A percentile compares a stretch with the other conserved stretches of the same genome.
Evolutionary conservation across 1,140 invertebrate species (phyloP).

Genomic region (Dreissena polymorpha): DNA sequence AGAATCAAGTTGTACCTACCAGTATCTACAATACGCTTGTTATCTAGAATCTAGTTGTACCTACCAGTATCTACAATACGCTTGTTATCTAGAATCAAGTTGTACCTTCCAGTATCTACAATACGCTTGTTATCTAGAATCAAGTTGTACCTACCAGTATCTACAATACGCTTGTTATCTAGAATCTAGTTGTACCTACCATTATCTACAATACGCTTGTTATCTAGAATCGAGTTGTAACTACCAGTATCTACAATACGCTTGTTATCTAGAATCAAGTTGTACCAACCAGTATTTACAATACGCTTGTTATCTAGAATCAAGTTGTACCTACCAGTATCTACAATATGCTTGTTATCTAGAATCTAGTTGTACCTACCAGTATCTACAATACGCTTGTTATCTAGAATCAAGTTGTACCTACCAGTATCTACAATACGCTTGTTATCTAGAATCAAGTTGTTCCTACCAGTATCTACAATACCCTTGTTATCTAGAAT

Average conservation of each 20-base stretch:
- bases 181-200: conserved; percentile 95
- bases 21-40: conserved; percentile 97
- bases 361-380: conserved; percentile 95
- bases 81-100: conserved; percentile 99
- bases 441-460: conserved; percentile 99
- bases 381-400: conserved; percentile 97
- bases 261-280: conserved; percentile 99
- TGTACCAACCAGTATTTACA: conserved; percentile 93
- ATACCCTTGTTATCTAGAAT: conserved; percentile 99
- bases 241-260: conserved; percentile 92
- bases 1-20: conserved; percentile 95
- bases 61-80: conserved; percentile 92
- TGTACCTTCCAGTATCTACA: conserved; percentile 93
- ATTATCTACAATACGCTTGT: conserved; percentile 97
- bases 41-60: conserved; percentile 93
- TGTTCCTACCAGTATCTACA: conserved; percentile 90
- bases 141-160: conserved; percentile 85
- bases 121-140: conserved; percentile 99
- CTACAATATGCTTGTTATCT: conserved; percentile 98
- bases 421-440: conserved; percentile 92
- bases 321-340: conserved; percentile 85
- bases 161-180: conserved; percentile 98
- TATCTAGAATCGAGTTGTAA: conserved; percentile 93
- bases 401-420: conserved; percentile 93
- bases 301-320: conserved; percentile 99